These are phyloP conservation scores for Yoshiicerus persimilis DNA, from an alignment of 1,140 invertebrate species.

Conservation along the genomic window DNA sequence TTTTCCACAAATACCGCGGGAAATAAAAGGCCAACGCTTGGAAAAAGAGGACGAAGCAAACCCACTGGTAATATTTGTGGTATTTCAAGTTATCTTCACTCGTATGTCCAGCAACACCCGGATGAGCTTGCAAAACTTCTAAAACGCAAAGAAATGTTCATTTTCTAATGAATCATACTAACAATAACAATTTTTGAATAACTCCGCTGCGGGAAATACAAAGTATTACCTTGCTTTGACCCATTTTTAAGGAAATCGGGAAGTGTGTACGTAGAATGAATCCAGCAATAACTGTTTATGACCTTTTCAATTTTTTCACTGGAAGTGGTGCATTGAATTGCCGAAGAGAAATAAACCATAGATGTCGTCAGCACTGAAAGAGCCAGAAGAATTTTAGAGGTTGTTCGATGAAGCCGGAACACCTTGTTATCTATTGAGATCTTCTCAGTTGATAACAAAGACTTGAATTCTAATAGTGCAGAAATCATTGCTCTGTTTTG, in stretches of 20 bases:
- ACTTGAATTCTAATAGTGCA: background rate
- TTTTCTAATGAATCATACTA: background rate
- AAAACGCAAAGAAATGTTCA: background rate
- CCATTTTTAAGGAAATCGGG: background rate
- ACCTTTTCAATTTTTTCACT: background rate
- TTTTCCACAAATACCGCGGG: conserved; percentile 74
- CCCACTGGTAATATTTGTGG: conserved; percentile 97
- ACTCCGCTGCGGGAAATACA: background rate
- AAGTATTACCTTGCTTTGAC: background rate
- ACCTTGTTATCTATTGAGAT: conserved; percentile 55
- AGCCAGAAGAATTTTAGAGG: conserved; percentile 64
- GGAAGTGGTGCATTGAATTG: conserved; percentile 56
- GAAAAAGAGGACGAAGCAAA: conserved; percentile 83
- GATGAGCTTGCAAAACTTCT: conserved; percentile 42
- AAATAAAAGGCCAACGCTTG: conserved; percentile 68
- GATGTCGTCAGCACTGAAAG: conserved; percentile 65
- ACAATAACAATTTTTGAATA: too few relatives aligned
- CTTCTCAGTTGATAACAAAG: conserved; percentile 31
- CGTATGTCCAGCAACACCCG: conserved; percentile 61
- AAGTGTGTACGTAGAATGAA: conserved; percentile 18
- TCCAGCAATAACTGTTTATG: conserved; percentile 7
- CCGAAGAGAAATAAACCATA: conserved; percentile 63
- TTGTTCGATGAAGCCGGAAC: conserved; percentile 70
- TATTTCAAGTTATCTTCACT: conserved; percentile 67
- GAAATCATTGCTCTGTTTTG: too few relatives aligned